Base-by-base conservation (phyloP, 2,888 invertebrate genomes). In the Ommatoiulus sabulosus region DNA sequence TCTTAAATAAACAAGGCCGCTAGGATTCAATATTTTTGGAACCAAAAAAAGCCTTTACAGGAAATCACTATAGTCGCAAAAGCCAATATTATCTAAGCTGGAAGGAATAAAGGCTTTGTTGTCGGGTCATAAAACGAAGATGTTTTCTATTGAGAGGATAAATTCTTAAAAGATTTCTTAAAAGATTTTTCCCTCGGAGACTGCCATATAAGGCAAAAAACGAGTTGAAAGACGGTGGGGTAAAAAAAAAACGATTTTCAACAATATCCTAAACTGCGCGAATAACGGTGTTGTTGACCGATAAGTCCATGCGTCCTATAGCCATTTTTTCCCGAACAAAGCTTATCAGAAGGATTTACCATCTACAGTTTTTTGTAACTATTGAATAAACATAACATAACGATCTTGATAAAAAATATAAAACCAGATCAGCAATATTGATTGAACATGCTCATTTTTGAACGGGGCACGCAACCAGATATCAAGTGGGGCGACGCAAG, bases 41-140 rank as follows among this genome's bases (percentile, higher is more conserved):
- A n/a, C 3, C 63, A 17, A n/a, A 63, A 63, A 63, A 63, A 63
- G 52, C n/a, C 63, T 63, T 63, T 63, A 63, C 63, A 63, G 63
- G 63, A 63, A 63, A 63, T 63, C 63, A n/a, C 63, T 63, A 63
- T 63, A 63, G 63, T 63, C 63, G 63, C 63, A n/a, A 63, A 63
- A 63, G 63, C 63, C 63, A 63, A 63, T 63, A 63, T 63, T 63
- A 63, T 63, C 63, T 63, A 63, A 63, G 63, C 63, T 63, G 63
- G n/a, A 63, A 63, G 63, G 17, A 63, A 63, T 63, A 63, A 63
- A 63, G 63, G 63, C 63, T 63, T 63, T 63, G 63, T 63, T 63
- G 63, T 63, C 63, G 63, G 63, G 63, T 63, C 63, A 63, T 63
- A 63, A 63, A 63, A 63, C 63, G 63, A 63, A 63, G 63, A 63